Evolutionary conservation across 2,113 vertebrate genomes (phyloP).

Genomic region (Lophura nycthemera): DNA sequence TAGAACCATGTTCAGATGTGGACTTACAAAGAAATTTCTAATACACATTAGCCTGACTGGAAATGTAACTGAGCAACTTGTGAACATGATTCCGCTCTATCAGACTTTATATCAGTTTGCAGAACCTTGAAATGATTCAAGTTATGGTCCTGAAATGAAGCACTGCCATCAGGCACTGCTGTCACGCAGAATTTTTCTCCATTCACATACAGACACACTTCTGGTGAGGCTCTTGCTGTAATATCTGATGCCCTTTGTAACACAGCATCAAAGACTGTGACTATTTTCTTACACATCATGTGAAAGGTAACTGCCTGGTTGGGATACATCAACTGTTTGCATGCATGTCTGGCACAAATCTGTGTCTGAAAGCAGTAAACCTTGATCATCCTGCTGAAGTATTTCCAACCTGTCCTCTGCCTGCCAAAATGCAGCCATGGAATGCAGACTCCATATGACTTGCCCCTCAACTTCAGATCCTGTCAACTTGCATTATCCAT

Average conservation of each 20-base stretch:
- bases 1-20: not conserved
- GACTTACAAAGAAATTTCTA: not conserved
- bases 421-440: conserved; percentile 50
- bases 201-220: not conserved
- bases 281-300: not conserved
- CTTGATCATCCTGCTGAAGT: not conserved
- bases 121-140: not conserved
- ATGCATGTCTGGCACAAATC: not conserved
- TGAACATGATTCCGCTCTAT: not conserved
- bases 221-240: not conserved
- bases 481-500: conserved; percentile 68
- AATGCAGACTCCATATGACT: conserved; percentile 38
- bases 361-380: not conserved
- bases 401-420: conserved; percentile 57
- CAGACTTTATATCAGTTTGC: not conserved
- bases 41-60: not conserved
- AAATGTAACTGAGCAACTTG: not conserved
- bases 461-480: conserved; percentile 54
- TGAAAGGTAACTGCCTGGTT: not conserved
- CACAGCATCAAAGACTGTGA: not conserved
- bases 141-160: not conserved
- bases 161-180: not conserved
- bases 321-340: not conserved
- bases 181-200: not conserved
- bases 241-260: not conserved